Evolutionary conservation across 2,113 vertebrate species (phyloP), one percentile per base, ranked within the genome.

Genomic region (Phycodurus eques): DNA sequence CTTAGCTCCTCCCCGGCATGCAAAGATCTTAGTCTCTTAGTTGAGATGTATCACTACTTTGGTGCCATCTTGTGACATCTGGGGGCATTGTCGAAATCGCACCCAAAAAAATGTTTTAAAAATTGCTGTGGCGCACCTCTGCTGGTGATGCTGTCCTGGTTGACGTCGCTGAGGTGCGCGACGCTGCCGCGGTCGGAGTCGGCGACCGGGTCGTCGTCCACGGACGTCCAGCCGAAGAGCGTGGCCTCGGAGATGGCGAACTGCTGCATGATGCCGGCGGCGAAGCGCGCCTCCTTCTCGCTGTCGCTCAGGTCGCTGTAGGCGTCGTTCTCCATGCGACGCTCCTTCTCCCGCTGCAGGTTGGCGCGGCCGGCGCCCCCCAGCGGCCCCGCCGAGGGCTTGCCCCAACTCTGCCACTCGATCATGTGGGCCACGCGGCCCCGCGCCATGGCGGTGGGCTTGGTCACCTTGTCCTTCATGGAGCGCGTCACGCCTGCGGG

Each of bases 381-480:
- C 39, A 61, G 31, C 0, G 92, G 89, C 61, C 91, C 93, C 0
- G 89, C 90, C 0, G 92, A 88, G 0, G 93, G 91, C 72, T 94
- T 95, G 70, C 94, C 95, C 97, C 97, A 98, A 78, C 97, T 97
- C 89, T 99, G 97, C 97, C 97, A 99, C 74, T 99, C 97, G 8
- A 99, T 98, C 97, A 99, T 99, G 90, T 99, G 97, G 5, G 97
- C 97, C 20, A 99, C 96, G 0, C 94, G 94, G 67, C 97, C 97
- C 83, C 96, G 95, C 0, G 96, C 97, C 96, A 99, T 97, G 59
- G 97, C 97, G 0, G 97, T 99, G 78, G 97, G 97, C 90, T 99
- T 99, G 61, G 97, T 99, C 81, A 99, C 96, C 0, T 98, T 96
- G 90, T 99, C 97, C 93, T 98, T 99, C 96, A 99, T 98, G 88